A percentile compares a stretch with the other conserved stretches of the same genome.
These are phyloP conservation scores for Trachops cirrhosus DNA, from an alignment of 2,797 vertebrate genomes.

Conservation along the genomic window DNA sequence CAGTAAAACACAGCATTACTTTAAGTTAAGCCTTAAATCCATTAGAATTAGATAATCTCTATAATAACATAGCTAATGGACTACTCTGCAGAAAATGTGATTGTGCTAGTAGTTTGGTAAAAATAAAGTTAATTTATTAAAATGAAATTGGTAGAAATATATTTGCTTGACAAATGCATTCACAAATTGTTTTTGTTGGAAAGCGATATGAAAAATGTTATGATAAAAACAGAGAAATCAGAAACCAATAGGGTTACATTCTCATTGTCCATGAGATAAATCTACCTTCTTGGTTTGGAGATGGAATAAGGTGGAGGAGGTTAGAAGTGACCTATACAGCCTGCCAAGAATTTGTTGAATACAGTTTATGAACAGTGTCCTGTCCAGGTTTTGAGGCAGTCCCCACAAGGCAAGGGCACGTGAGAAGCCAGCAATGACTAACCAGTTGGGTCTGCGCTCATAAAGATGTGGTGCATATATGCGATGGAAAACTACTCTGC, in stretches of 20 bases:
- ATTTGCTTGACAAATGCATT: conserved; percentile 14
- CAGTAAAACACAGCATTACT: conserved; percentile 9
- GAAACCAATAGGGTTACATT: not conserved
- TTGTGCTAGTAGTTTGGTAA: not conserved
- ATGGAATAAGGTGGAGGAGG: not conserved
- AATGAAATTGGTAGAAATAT: not conserved
- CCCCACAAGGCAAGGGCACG: not conserved
- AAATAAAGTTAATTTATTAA: conserved; percentile 20
- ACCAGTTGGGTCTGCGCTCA: not conserved
- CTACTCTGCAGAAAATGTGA: not conserved
- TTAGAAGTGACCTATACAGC: not conserved
- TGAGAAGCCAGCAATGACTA: not conserved
- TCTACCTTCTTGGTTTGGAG: not conserved
- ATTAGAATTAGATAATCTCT: not conserved
- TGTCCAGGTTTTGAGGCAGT: not conserved
- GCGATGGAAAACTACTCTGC: not conserved
- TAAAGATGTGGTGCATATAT: not conserved
- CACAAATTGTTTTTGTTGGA: not conserved
- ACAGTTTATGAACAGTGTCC: not conserved
- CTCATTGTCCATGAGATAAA: not conserved
- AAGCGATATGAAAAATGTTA: not conserved
- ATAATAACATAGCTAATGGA: not conserved
- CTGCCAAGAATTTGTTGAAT: not conserved
- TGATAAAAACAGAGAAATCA: conserved; percentile 12
- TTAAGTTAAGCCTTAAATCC: not conserved